phyloP scores from a whole-genome alignment of 2,888 invertebrate genomes.

The Chloroclystis v-ata region DNA sequence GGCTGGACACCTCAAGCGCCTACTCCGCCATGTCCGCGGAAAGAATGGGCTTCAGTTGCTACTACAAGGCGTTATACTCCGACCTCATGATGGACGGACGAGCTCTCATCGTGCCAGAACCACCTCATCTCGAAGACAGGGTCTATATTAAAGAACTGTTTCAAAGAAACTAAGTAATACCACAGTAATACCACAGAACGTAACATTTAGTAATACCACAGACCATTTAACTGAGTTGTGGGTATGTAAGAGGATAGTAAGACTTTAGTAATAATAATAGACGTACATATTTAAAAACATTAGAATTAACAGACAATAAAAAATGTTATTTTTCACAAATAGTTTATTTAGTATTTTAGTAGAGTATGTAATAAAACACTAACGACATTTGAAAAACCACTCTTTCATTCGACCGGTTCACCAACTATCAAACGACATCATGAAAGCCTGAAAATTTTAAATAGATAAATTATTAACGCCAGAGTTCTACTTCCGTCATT shows the following conservation, averaged over 20 bases:
- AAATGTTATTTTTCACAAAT: no score
- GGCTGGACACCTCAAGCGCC: constrained; percentile 86
- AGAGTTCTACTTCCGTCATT: background rate
- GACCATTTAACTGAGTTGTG: no score
- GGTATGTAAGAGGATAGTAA: no score
- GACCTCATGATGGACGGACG: constrained; percentile 81
- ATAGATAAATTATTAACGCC: no score
- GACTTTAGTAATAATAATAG: no score
- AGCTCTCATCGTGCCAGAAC: constrained; percentile 80
- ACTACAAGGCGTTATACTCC: constrained; percentile 80
- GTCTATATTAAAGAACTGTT: constrained; percentile 75
- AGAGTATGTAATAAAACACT: no score
- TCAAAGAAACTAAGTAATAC: constrained; percentile 10
- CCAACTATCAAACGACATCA: constrained; percentile 27
- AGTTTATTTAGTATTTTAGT: no score
- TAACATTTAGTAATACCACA: no score
- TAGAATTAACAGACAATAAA: no score
- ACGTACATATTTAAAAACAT: no score
- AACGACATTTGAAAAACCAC: background rate
- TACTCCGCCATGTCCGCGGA: constrained; percentile 86
- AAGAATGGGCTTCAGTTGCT: constrained; percentile 82
- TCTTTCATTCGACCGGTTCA: constrained; percentile 8
- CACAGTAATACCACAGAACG: no score
- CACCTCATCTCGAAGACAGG: constrained; percentile 79
- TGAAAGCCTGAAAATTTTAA: constrained; percentile 29